Evolutionary conservation across 1,140 invertebrate species (phyloP), one percentile per base, ranked within the genome.

Genomic region (Drosophila truncata): DNA sequence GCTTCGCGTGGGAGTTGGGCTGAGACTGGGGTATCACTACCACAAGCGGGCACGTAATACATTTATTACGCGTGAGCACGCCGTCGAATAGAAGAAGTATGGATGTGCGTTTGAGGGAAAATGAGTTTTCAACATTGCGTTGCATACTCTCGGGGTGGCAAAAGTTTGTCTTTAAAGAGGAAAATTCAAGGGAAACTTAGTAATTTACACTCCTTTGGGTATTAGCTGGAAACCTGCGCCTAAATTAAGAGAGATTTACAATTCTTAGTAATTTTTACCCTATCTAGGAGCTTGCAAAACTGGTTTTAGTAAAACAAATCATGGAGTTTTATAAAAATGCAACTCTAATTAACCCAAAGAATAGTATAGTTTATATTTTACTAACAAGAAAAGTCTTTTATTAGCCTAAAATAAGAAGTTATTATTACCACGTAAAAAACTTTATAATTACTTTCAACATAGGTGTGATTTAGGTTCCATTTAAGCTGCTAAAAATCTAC

Each of bases 41-140:
- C 67, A 65, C 49, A 35, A 29, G 50, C 62, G 50, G 55, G 63
- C 79, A 87, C 81, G 81, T 88, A 81, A 85, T 65, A 81, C 85
- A 88, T 88, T 88, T 88, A 90, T 78, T 84, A 80, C 81, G 85
- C 78, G 73, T 81, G 85, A 88, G 84, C 62, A 76, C 73, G 73
- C 73, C 35, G 61, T 71, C 33, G 37, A 47, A 47, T 63, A 54
- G 25, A 20, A 14, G 27, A 20, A 14, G 27, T 29, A 23, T 65
- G 62, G 67, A 27, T 63, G 76, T 67, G 62, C 49, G 76, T 25
- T 54, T 44, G 63, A 42, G 66, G 42, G 55, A 44, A 71, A 83
- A 88, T 71, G 81, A 81, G 81, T 85, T 90, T 81, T 62, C 46
- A 49, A 42, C 35, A 85, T 81, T 66, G 78, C 80, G 76, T 57